A percentile compares a stretch with the other conserved stretches of the same genome.
Conservation (phyloP, 2,797 vertebrate species). For the Oreochromis grahami region DNA sequence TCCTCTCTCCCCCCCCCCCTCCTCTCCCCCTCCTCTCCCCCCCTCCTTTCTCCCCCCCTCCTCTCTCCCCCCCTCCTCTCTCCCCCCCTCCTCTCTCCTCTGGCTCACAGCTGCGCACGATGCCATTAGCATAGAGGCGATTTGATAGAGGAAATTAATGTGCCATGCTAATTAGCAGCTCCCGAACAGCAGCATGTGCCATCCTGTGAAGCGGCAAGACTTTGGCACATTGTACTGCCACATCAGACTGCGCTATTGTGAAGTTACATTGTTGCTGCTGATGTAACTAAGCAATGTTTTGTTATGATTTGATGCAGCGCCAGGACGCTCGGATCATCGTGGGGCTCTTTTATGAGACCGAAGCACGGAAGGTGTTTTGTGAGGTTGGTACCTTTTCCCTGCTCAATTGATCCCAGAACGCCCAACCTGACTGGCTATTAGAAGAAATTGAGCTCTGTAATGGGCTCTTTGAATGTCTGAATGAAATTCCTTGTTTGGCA, state of each 20-base stretch:
- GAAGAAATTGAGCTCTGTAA: constrained; percentile 20
- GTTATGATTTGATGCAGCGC: constrained; percentile 70
- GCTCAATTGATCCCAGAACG: constrained; percentile 31
- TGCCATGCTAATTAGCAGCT: constrained; percentile 58
- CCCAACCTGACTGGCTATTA: constrained; percentile 27
- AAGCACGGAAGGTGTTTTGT: constrained; percentile 94
- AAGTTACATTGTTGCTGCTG: constrained; percentile 1
- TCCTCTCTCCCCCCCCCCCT: not conserved
- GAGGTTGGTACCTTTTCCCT: constrained; percentile 76
- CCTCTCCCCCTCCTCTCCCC: constrained; percentile 2
- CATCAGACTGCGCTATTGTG: constrained; percentile 15
- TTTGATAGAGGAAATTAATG: constrained; percentile 74
- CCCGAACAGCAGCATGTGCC: constrained; percentile 35
- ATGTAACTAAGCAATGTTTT: constrained; percentile 22
- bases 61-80: not conserved
- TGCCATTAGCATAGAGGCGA: constrained; percentile 66
- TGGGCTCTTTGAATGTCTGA: constrained; percentile 37
- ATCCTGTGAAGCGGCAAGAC: constrained; percentile 39
- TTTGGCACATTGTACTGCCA: constrained; percentile 12
- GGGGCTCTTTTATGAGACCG: constrained; percentile 94
- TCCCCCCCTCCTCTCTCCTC: not conserved
- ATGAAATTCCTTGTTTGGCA: constrained; percentile 32
- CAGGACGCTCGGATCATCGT: constrained; percentile 95
- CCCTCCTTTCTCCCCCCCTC: not conserved
- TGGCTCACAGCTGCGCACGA: constrained; percentile 51